Percentiles rank a stretch among this genome's conserved stretches.
These are phyloP conservation scores for Aurelia sp. DNA, from an alignment of 30 jellyfish, hydroid and myxozoan species.

Conservation along the genomic window DNA sequence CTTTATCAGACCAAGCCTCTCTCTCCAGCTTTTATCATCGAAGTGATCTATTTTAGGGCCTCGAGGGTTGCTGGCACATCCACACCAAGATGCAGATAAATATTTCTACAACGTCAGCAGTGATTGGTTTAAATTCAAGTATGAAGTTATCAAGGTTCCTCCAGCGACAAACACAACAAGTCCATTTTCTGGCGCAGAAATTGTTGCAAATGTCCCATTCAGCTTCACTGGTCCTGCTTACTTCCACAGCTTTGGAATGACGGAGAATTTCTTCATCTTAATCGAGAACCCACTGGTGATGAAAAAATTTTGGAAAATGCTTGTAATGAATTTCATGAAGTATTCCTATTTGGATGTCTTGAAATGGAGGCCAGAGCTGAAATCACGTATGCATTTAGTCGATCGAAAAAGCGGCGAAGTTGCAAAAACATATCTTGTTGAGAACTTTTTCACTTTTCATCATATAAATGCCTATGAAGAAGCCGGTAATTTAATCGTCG, in stretches of 20 bases:
- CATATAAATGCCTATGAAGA: constrained; percentile 81
- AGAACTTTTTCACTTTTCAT: constrained; percentile 62
- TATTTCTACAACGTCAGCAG: constrained; percentile 48
- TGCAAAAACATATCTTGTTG: constrained; percentile 27
- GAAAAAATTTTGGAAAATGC: constrained; percentile 12
- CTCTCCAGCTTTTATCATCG: background rate
- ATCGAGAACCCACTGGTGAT: constrained; percentile 70
- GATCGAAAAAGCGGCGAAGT: constrained; percentile 63
- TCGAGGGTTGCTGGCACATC: constrained; percentile 65
- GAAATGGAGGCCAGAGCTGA: constrained; percentile 73
- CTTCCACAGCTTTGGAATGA: constrained; percentile 80
- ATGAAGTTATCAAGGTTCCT: constrained; percentile 58
- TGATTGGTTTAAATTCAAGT: constrained; percentile 10
- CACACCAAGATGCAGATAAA: constrained; percentile 62
- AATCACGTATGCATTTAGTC: constrained; percentile 62
- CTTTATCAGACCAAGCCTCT: background rate
- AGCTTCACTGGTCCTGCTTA: constrained; percentile 61
- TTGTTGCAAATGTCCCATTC: constrained; percentile 51
- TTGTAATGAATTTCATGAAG: constrained; percentile 64
- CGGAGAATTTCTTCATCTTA: constrained; percentile 60
- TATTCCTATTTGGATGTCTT: constrained; percentile 61
- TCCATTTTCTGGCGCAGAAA: constrained; percentile 61
- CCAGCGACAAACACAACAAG: background rate
- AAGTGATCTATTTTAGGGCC: constrained; percentile 29
- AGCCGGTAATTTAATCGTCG: constrained; percentile 47